Base-by-base conservation (phyloP, 2,797 vertebrate genomes). In the Microctenopoma lineatum region DNA sequence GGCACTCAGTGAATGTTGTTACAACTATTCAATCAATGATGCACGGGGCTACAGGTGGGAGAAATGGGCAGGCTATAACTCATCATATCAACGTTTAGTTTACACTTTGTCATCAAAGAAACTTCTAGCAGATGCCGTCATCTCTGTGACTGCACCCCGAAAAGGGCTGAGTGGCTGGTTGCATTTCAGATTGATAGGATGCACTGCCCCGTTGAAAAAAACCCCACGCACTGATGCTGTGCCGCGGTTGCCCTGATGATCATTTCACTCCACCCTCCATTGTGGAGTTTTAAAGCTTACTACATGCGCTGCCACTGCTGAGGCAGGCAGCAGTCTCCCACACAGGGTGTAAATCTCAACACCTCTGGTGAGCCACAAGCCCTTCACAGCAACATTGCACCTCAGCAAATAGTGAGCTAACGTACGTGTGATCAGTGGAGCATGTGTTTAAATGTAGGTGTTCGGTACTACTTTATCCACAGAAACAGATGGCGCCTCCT, bases 21-120 rank as follows among this genome's bases (percentile, higher is more conserved):
- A 65, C 79, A 84, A 69, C 62, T 74, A 79, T 86, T 90, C 73
- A 87, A 83, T 91, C 84, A 87, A 18, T 73, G 79, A 84, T 80
- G 73, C 44, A 73, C 58, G 55, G 48, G 39, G 66, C 27, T 60
- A 56, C 18, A 39, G 71, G 74, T 38, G 52, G 52, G 44, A 36
- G 62, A 27, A 59, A 69, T 70, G 75, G 75, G 56, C 73, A 67
- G 61, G 59, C 39, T 45, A 59, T 38, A 53, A 84, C 84, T 63
- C 59, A 84, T 87, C 80, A 81, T 58, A 73, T 68, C 77, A 85
- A 86, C 70, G 59, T 78, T 73, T 75, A 36, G 52, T 80, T 83
- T 71, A 86, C 68, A 83, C 64, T 51, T 67, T 69, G 70, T 87
- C 66, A 77, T 78, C 74, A 82, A 83, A 21, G 50, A 47, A 50